Conservation (phyloP, 2,797 vertebrate genomes). For the Hybognathus amarus region DNA sequence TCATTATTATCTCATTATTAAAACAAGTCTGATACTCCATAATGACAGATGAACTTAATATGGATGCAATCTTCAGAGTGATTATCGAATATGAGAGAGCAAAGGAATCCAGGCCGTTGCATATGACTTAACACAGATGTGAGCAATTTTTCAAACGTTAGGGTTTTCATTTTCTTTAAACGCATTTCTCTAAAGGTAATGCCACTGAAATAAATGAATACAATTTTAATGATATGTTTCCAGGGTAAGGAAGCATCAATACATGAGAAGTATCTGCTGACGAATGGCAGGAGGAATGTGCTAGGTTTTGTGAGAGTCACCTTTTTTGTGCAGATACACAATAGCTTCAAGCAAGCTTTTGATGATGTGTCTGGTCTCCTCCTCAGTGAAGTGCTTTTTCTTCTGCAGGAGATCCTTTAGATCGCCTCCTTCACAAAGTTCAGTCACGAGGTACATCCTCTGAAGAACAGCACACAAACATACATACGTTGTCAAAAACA, state of each 20-base stretch:
- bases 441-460: conserved; percentile 86
- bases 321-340: conserved; percentile 84
- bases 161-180: conserved; percentile 20
- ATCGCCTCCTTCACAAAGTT: conserved; percentile 85
- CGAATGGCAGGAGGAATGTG: background rate
- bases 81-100: conserved; percentile 59
- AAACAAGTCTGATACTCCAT: conserved; percentile 61
- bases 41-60: conserved; percentile 63
- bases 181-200: conserved; percentile 26
- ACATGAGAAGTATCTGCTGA: background rate
- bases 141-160: conserved; percentile 53
- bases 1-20: conserved; percentile 71
- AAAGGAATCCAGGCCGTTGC: conserved; percentile 47
- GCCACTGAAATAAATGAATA: conserved; percentile 5
- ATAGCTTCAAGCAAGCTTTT: conserved; percentile 81
- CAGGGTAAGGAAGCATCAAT: background rate
- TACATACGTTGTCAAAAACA: conserved; percentile 4
- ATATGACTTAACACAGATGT: conserved; percentile 46
- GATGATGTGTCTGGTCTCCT: conserved; percentile 84
- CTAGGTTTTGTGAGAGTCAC: conserved; percentile 64
- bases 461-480: conserved; percentile 65
- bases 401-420: conserved; percentile 79
- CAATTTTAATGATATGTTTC: background rate
- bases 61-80: conserved; percentile 53
- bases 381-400: conserved; percentile 82